Evolutionary conservation across 2,797 vertebrate species (phyloP), one percentile per base, ranked within the genome.

Genomic region (Sphenodon punctatus): DNA sequence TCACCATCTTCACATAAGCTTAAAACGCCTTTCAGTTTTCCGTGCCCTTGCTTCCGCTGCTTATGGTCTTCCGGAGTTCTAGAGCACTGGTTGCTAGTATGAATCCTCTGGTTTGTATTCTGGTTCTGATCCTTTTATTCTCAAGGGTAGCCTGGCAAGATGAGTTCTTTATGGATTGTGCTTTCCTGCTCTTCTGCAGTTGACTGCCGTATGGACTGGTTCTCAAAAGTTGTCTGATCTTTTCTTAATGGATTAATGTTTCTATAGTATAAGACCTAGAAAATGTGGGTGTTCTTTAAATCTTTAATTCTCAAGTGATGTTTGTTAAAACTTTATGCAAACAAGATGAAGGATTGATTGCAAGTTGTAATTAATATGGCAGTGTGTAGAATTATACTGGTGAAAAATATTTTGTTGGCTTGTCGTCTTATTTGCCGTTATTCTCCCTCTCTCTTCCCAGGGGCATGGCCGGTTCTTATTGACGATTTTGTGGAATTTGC

Each of bases 401-500:
- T 30, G n/a, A 7, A 27, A 8, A 30, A 36, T 5, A 55, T 36
- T 63, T 59, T 63, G 22, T 55, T 74, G n/a, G 79, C 42, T 30
- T 8, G 9, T 27, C 15, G 67, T 65, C 48, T 70, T 34, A 74
- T 3, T 22, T 68, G 27, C 23, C 30, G 6, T 42, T 42, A 10
- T 34, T 56, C 75, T 41, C 5, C 32, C 77, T 51, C 32, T 60
- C 56, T 34, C 69, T 32, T 76, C 63, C 34, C 72, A 99, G 98
- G 98, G 90, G 98, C 98, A 48, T 99, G 98, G 98, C 98, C 98
- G 61, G 98, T 99, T 93, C 98, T 99, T 87, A 98, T 99, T 77
- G 98, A 99, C 84, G 98, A 99, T 95, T 99, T 99, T 97, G 98
- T 99, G 96, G 98, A 99, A 97, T 99, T 99, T 97, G 98, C 98